Base-by-base conservation (phyloP, 2,888 invertebrate genomes). In the Himalopsyche japonica region DNA sequence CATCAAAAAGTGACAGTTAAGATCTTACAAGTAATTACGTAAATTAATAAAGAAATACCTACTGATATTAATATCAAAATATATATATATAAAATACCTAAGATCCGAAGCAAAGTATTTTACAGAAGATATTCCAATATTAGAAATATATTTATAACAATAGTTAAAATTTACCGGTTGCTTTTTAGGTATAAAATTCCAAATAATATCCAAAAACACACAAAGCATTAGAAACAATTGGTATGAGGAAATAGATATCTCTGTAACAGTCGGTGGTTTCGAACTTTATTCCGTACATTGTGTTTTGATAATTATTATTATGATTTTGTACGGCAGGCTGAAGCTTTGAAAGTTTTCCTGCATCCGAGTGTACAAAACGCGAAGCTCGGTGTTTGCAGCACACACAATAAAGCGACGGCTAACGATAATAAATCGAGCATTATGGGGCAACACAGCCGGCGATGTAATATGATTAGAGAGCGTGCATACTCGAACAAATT, bases 351-450 rank as follows among this genome's bases (percentile, higher is more conserved):
- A 57, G 57, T 57, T 57, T 57, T 24, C 57, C 57, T 57, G n/a
- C 57, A 57, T 57, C n/a, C 24, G 57, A 57, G 24, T 20, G 20
- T 6, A 20, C 57, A 57, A n/a, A 57, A 57, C 57, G 24, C 24
- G 57, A 57, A 57, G 24, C 57, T 57, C 57, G 20, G 20, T 30
- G 78, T 48, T 27, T 57, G 77, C 32, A 47, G 82, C 79, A 79
- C 79, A 47, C 47, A 79, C 79, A 37, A 82, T 78, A 82, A 57
- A 77, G 30, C 49, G 78, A 32, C 76, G 43, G 43, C 43, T 48
- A 78, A 64, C 82, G 34, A 82, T 77, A 82, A 82, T 85, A 85
- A 85, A 85, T 85, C 85, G 85, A 77, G 85, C 79, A 80, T 85
- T 85, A 85, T 80, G 85, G 43, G 43, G 34, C 47, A 57, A 57